Evolutionary conservation across 2,888 invertebrate species (phyloP).

Genomic region (Nomada flava): DNA sequence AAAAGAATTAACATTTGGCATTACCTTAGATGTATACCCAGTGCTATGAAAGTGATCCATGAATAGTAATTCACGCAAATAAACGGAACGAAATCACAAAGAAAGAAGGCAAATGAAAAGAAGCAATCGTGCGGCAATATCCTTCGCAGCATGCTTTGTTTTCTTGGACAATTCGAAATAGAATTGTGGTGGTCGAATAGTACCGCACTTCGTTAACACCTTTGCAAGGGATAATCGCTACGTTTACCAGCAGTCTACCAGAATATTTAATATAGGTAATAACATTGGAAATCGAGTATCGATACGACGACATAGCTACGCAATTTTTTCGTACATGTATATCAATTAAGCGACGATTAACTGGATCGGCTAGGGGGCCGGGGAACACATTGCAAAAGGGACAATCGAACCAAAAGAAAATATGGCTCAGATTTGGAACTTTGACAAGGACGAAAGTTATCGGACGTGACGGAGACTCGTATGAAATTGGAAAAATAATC

Average conservation of each 20-base stretch:
- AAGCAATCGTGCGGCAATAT: conserved; percentile 40
- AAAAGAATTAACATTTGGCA: conserved; percentile 31
- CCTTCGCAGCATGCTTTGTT: conserved; percentile 25
- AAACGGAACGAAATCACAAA: conserved; percentile 6
- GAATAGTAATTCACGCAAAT: background rate
- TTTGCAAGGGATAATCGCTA: conserved; percentile 12
- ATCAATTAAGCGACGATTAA: conserved; percentile 45
- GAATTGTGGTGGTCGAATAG: background rate
- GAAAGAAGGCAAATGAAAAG: conserved; percentile 32
- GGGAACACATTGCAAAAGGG: conserved; percentile 34
- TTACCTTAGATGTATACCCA: background rate
- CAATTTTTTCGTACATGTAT: conserved; percentile 7
- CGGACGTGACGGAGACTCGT: conserved; percentile 66
- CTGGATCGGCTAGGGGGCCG: conserved; percentile 42
- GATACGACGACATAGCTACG: conserved; percentile 14
- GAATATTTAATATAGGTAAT: conserved; percentile 22
- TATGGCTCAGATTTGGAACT: conserved; percentile 34
- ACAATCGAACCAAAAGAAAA: background rate
- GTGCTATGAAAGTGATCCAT: conserved; percentile 3
- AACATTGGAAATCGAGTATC: conserved; percentile 20
- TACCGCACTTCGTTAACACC: conserved; percentile 4
- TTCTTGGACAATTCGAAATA: background rate
- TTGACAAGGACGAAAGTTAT: conserved; percentile 65
- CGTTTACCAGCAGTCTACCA: conserved; percentile 9
- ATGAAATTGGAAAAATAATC: conserved; percentile 80